These are phyloP conservation scores for Tetropium fuscum DNA, from an alignment of 2,888 invertebrate genomes.

Conservation along the genomic window DNA sequence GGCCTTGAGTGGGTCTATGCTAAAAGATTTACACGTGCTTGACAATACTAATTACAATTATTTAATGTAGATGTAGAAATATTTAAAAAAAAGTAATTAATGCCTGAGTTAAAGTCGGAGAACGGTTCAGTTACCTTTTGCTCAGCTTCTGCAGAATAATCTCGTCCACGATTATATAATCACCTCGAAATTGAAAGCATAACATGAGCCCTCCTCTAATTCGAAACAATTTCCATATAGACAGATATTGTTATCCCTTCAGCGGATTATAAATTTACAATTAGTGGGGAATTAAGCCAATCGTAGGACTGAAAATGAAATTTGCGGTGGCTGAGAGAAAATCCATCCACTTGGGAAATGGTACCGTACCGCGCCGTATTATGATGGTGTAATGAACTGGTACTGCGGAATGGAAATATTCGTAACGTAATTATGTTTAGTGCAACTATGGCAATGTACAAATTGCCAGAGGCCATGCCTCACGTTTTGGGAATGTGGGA, in stretches of 20 bases:
- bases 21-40: too few species aligned
- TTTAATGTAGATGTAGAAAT: too few species aligned
- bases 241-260: constrained; percentile 18
- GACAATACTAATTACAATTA: too few species aligned
- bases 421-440: background rate
- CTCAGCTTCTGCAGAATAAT: too few species aligned
- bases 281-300: constrained; percentile 22
- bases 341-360: constrained; percentile 5
- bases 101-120: too few species aligned
- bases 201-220: background rate
- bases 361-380: background rate
- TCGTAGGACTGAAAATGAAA: constrained; percentile 18
- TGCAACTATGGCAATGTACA: too few species aligned
- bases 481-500: too few species aligned
- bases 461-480: too few species aligned
- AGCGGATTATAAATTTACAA: constrained; percentile 12
- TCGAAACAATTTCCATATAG: constrained; percentile 23
- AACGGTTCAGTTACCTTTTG: too few species aligned
- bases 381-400: constrained; percentile 14
- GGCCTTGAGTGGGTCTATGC: too few species aligned
- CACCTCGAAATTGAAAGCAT: constrained; percentile 1
- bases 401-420: constrained; percentile 1
- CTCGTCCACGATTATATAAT: too few species aligned
- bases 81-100: too few species aligned
- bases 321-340: constrained; percentile 6